Percentiles rank a stretch among this genome's conserved stretches.
Conservation (phyloP, 2,113 vertebrate species). For the Pleuronectes platessa region DNA sequence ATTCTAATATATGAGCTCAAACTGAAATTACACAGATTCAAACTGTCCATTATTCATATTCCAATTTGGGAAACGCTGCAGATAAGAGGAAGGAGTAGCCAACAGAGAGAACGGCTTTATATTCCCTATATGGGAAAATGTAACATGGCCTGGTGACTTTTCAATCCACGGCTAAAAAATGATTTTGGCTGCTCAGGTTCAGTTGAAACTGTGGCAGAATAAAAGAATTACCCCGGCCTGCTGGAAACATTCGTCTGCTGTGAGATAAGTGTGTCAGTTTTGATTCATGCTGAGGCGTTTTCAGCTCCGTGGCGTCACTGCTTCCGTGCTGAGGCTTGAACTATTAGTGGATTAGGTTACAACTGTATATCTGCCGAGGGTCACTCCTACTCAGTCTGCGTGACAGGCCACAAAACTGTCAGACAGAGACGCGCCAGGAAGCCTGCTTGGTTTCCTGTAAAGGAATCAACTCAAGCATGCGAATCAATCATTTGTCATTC, state of each 20-base stretch:
- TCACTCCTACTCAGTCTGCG: conserved; percentile 12
- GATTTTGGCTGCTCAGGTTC: neutral
- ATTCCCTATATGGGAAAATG: neutral
- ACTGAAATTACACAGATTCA: conserved; percentile 43
- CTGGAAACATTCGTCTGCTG: conserved; percentile 9
- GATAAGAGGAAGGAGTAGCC: conserved; percentile 37
- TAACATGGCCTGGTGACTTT: conserved; percentile 18
- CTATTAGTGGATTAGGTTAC: conserved; percentile 43
- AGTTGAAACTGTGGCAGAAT: conserved; percentile 18
- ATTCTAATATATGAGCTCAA: conserved; percentile 37
- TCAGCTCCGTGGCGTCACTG: conserved; percentile 1
- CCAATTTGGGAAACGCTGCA: conserved; percentile 35
- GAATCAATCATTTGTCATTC: conserved; percentile 56
- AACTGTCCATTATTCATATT: conserved; percentile 41
- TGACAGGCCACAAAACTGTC: conserved; percentile 50
- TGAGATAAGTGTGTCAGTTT: conserved; percentile 16
- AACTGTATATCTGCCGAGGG: conserved; percentile 37
- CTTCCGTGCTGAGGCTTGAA: conserved; percentile 1
- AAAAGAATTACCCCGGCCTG: neutral
- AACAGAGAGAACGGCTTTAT: conserved; percentile 10
- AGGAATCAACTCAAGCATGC: conserved; percentile 40
- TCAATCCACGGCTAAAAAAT: neutral
- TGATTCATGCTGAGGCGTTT: conserved; percentile 4
- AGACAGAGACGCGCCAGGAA: conserved; percentile 16
- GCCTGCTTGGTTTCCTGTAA: conserved; percentile 43